These are phyloP conservation scores for Amblyjoppa fuscipennis DNA, from an alignment of 2,888 invertebrate genomes.

Conservation along the genomic window DNA sequence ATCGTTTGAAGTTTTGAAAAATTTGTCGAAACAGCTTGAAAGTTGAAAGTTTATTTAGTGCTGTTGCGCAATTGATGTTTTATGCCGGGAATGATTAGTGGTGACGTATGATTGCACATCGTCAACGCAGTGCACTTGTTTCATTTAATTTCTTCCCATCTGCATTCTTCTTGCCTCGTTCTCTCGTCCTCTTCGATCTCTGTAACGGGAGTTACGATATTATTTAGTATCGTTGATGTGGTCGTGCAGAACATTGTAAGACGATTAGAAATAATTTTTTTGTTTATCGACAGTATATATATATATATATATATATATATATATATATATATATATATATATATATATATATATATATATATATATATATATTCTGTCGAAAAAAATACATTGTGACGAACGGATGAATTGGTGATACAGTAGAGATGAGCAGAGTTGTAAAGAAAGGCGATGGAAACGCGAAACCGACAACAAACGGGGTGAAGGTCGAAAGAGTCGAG, in stretches of 20 bases:
- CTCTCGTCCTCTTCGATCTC: constrained; percentile 24
- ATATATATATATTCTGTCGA: background rate
- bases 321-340: background rate
- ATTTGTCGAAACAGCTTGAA: background rate
- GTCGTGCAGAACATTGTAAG: background rate
- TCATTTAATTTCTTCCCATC: constrained; percentile 11
- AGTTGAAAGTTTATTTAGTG: background rate
- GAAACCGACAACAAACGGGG: constrained; percentile 49
- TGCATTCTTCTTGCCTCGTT: constrained; percentile 20
- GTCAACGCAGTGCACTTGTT: constrained; percentile 45
- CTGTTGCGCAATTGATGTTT: background rate
- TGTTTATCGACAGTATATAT: too few relatives aligned
- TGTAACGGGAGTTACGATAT: constrained; percentile 31
- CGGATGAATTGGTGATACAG: background rate
- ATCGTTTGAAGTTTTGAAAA: background rate
- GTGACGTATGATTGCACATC: constrained; percentile 38
- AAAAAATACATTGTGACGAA: background rate
- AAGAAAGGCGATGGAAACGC: constrained; percentile 14
- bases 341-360: background rate
- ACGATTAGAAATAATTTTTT: background rate
- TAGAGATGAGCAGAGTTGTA: constrained; percentile 35
- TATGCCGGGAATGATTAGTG: constrained; percentile 1
- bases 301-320: background rate
- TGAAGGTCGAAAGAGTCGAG: constrained; percentile 29
- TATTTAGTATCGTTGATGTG: constrained; percentile 24